Percentiles rank a stretch among this genome's conserved stretches.
phyloP scores from a whole-genome alignment of 2,797 vertebrate species.

The Hydrophis major region DNA sequence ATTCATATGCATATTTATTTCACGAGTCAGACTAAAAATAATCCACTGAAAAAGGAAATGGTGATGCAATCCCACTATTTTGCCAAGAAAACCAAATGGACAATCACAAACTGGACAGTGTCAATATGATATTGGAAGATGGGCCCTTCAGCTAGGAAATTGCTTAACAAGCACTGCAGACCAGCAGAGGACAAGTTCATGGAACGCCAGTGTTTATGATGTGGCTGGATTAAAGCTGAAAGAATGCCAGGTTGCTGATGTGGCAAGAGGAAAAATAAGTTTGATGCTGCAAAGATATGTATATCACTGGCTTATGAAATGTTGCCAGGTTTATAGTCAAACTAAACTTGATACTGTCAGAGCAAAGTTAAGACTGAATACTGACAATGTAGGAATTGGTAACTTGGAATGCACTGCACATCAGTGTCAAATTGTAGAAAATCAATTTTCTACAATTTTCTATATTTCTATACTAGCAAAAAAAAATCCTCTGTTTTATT shows the following conservation, averaged over 20 bases:
- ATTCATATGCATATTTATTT: accelerated
- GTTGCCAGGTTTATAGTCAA: not conserved
- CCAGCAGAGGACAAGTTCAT: not conserved
- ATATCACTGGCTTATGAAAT: not conserved
- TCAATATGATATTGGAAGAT: not conserved
- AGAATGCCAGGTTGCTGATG: not conserved
- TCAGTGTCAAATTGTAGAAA: not conserved
- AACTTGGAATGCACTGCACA: not conserved
- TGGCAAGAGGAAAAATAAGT: not conserved
- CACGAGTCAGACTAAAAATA: not conserved
- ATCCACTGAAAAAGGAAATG: not conserved
- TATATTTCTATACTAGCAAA: no score
- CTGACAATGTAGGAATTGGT: not conserved
- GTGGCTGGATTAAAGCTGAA: not conserved
- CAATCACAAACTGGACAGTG: not conserved
- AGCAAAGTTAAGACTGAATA: not conserved
- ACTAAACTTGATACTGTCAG: not conserved
- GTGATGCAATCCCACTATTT: not conserved
- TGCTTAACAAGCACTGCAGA: not conserved
- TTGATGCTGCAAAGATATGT: not conserved
- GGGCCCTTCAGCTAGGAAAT: not conserved
- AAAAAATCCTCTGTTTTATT: not conserved
- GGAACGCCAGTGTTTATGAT: not conserved
- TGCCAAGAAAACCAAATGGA: not conserved
- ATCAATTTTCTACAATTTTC: not conserved